These are phyloP conservation scores for Hylaeus volcanicus DNA, from an alignment of 1,140 invertebrate species.

Conservation along the genomic window DNA sequence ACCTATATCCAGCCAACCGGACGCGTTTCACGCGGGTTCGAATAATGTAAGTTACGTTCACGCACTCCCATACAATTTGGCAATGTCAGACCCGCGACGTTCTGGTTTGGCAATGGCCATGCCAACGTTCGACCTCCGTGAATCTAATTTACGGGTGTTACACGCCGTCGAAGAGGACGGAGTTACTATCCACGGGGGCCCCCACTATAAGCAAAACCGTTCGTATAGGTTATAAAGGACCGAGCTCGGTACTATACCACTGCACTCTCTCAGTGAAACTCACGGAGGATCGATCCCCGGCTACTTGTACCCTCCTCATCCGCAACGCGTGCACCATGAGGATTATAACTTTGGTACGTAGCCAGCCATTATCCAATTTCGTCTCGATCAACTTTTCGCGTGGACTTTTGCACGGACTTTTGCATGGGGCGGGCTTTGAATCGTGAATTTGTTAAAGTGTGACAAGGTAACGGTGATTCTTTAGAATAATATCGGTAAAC, in stretches of 20 bases:
- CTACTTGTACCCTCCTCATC: conserved; percentile 45
- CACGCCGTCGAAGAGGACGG: conserved; percentile 48
- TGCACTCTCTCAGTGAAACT: conserved; percentile 81
- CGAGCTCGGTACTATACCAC: conserved; percentile 74
- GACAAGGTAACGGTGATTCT: too few relatives aligned
- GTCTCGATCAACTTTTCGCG: neutral
- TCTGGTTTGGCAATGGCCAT: conserved; percentile 75
- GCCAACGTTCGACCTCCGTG: conserved; percentile 28
- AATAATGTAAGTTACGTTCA: conserved; percentile 48
- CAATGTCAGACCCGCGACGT: conserved; percentile 33
- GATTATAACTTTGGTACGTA: conserved; percentile 78
- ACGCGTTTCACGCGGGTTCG: conserved; percentile 10
- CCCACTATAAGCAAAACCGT: conserved; percentile 69
- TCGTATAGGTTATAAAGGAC: conserved; percentile 80
- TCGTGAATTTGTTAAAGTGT: too few relatives aligned
- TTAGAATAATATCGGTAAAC: too few relatives aligned
- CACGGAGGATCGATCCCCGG: conserved; percentile 72
- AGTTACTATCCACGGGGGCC: conserved; percentile 55
- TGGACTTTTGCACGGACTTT: neutral
- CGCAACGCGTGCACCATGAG: conserved; percentile 73
- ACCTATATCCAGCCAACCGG: conserved; percentile 17
- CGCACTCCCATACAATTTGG: conserved; percentile 48
- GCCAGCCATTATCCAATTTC: neutral
- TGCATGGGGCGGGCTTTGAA: too few relatives aligned
- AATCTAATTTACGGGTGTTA: conserved; percentile 61